These are phyloP conservation scores for Dasyprocta punctata DNA, from an alignment of 2,113 vertebrate species.

Conservation along the genomic window DNA sequence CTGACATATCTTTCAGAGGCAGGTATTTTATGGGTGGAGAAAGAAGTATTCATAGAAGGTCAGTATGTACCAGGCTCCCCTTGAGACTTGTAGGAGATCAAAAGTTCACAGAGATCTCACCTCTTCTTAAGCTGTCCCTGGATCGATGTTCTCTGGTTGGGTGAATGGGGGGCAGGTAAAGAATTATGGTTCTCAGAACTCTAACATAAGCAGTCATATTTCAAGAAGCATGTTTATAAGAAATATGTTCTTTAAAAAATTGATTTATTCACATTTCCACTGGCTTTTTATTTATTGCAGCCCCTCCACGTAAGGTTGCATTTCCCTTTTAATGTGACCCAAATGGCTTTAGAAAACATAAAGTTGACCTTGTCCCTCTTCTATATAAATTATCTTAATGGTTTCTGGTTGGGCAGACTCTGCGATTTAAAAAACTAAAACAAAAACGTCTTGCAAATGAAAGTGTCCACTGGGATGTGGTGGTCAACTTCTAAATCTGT, in stretches of 20 bases:
- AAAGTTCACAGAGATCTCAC: not conserved
- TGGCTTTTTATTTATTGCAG: not conserved
- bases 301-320: not conserved
- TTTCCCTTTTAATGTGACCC: not conserved
- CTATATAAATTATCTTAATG: not conserved
- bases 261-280: not conserved
- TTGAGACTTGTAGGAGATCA: not conserved
- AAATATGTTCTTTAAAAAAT: not conserved
- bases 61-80: not conserved
- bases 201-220: not conserved
- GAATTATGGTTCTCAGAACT: not conserved
- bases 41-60: not conserved
- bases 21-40: not conserved
- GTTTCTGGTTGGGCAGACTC: not conserved
- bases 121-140: not conserved
- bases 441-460: no score
- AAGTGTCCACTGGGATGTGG: not conserved
- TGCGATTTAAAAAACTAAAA: not conserved
- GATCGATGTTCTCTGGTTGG: not conserved
- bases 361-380: not conserved
- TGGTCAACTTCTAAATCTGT: not conserved
- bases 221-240: fast-evolving
- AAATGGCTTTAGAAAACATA: not conserved
- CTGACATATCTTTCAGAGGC: no score
- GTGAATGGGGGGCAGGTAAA: fast-evolving